Conservation (phyloP, 2,797 vertebrate species). For the Masticophis lateralis region DNA sequence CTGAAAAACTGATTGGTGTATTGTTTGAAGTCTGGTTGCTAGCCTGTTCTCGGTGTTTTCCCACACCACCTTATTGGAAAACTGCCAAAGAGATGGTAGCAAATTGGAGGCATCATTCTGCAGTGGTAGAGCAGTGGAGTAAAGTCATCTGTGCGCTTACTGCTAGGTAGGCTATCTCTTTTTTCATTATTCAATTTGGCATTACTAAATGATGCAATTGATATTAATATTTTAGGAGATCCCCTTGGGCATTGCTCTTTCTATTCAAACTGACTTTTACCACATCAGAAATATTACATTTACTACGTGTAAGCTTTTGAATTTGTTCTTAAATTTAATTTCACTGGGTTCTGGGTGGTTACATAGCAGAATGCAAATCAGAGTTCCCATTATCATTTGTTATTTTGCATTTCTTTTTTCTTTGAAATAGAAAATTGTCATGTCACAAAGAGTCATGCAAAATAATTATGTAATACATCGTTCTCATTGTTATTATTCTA, state of each 20-base stretch:
- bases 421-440: neutral
- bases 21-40: constrained; percentile 92
- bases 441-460: neutral
- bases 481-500: neutral
- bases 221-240: neutral
- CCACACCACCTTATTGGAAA: constrained; percentile 89
- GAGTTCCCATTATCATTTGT: neutral
- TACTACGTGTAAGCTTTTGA: neutral
- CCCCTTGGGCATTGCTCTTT: neutral
- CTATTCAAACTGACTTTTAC: neutral
- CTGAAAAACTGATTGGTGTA: constrained; percentile 87
- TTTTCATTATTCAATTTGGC: neutral
- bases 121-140: constrained; percentile 91
- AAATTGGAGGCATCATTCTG: constrained; percentile 89
- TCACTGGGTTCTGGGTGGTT: neutral
- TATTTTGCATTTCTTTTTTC: neutral
- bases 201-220: neutral
- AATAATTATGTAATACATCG: neutral
- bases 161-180: constrained; percentile 77
- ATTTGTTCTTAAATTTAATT: neutral
- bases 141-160: constrained; percentile 87
- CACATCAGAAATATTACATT: neutral
- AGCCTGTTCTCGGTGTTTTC: constrained; percentile 87
- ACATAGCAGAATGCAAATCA: neutral
- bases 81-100: constrained; percentile 92